Conservation (phyloP, 2,113 vertebrate species). For the Mirza zaza region DNA sequence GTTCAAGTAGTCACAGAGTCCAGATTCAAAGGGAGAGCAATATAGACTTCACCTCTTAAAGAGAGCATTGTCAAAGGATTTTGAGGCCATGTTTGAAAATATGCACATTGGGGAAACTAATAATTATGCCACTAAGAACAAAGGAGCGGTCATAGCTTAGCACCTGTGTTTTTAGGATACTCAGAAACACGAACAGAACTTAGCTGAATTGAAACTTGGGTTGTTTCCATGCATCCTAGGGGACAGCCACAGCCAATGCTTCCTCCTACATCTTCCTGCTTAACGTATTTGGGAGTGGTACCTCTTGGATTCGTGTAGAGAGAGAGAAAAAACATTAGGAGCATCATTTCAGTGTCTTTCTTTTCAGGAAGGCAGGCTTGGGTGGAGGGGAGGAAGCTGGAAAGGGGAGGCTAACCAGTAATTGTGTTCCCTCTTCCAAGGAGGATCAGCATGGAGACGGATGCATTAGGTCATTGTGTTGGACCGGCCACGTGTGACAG, state of each 20-base stretch:
- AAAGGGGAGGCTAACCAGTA: background rate
- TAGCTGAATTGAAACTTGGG: background rate
- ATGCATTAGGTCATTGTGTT: background rate
- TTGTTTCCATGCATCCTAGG: background rate
- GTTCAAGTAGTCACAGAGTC: background rate
- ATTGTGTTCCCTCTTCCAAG: background rate
- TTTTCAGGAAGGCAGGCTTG: background rate
- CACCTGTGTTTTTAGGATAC: background rate
- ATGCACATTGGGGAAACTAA: background rate
- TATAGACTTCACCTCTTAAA: background rate
- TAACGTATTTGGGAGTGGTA: background rate
- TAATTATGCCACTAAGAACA: background rate
- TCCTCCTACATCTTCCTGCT: background rate
- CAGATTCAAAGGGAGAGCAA: background rate
- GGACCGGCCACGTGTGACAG: background rate
- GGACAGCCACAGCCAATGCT: background rate
- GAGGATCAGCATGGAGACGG: background rate
- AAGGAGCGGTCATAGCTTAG: background rate
- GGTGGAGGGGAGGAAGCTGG: background rate
- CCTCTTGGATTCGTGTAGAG: background rate
- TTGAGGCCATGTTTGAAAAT: background rate
- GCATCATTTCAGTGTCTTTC: background rate
- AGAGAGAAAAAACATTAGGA: background rate
- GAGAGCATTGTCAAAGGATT: background rate
- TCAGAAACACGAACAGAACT: background rate